These are phyloP conservation scores for Myotis yumanensis DNA, from an alignment of 2,113 vertebrate species.

Conservation along the genomic window DNA sequence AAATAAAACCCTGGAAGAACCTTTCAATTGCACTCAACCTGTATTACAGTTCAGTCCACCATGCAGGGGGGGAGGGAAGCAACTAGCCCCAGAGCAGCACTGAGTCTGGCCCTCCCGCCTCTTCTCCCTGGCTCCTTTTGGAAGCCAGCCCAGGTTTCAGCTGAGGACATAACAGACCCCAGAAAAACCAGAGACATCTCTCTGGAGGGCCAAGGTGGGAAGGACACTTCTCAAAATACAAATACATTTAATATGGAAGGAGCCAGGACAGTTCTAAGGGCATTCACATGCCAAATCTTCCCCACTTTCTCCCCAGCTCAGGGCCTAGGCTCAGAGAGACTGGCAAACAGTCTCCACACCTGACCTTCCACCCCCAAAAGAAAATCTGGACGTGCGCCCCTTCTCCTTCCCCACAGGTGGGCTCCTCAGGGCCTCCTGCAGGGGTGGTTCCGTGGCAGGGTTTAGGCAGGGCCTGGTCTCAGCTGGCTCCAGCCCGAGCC, in stretches of 20 bases:
- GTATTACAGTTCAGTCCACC: conserved; percentile 71
- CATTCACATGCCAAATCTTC: conserved; percentile 26
- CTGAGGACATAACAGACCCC: conserved; percentile 45
- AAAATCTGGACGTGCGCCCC: conserved; percentile 50
- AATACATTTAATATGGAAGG: conserved; percentile 66
- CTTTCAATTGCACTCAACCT: conserved; percentile 82
- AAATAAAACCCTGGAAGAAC: conserved; percentile 70
- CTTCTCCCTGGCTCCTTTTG: neutral
- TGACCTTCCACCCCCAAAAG: conserved; percentile 59
- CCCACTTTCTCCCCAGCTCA: conserved; percentile 37
- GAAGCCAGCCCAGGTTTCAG: conserved; percentile 31
- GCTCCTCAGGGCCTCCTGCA: conserved; percentile 63
- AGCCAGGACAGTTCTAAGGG: conserved; percentile 4
- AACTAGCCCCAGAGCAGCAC: conserved; percentile 80
- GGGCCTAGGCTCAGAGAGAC: conserved; percentile 46
- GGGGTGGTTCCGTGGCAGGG: conserved; percentile 66
- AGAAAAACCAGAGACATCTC: conserved; percentile 73
- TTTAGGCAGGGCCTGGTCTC: conserved; percentile 80
- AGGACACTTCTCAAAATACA: conserved; percentile 78
- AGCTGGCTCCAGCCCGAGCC: conserved; percentile 94
- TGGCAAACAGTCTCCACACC: conserved; percentile 47
- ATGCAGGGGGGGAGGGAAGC: conserved; percentile 70
- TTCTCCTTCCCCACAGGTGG: conserved; percentile 37
- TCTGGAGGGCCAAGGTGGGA: conserved; percentile 70
- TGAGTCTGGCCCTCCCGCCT: conserved; percentile 19